Evolutionary conservation across 2,113 vertebrate genomes (phyloP).

Genomic region (Rhadina sibilatrix): DNA sequence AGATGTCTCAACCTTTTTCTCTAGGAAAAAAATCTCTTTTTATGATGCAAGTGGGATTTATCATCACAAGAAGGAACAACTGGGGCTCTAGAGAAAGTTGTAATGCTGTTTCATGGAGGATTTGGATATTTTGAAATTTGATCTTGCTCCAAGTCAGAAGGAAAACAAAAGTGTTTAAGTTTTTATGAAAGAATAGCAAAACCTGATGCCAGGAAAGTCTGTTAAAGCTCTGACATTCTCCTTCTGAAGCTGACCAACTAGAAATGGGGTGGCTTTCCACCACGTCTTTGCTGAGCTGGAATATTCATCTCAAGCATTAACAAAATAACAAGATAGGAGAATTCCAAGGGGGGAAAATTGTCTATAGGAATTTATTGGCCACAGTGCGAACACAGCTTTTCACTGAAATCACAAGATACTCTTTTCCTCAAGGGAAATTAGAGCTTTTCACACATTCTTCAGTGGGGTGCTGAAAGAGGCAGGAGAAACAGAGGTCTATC

Average conservation of each 20-base stretch:
- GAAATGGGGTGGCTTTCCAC: background rate
- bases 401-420: constrained; percentile 38
- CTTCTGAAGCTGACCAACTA: background rate
- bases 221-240: background rate
- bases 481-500: constrained; percentile 43
- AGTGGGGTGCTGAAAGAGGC: constrained; percentile 29
- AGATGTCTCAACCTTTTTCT: background rate
- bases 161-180: background rate
- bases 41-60: constrained; percentile 4
- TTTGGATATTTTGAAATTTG: constrained; percentile 43
- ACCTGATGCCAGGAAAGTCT: background rate
- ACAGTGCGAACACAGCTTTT: background rate
- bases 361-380: constrained; percentile 45
- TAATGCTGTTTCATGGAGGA: constrained; percentile 52
- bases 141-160: constrained; percentile 42
- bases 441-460: constrained; percentile 57
- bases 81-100: background rate
- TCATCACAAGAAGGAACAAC: background rate
- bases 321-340: background rate
- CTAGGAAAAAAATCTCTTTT: background rate
- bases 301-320: background rate
- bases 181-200: constrained; percentile 12
- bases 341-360: background rate
- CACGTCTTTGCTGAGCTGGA: background rate
- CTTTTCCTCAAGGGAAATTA: constrained; percentile 56